Base-by-base conservation (phyloP, 1,140 invertebrate genomes). In the Saxidomus purpurata region DNA sequence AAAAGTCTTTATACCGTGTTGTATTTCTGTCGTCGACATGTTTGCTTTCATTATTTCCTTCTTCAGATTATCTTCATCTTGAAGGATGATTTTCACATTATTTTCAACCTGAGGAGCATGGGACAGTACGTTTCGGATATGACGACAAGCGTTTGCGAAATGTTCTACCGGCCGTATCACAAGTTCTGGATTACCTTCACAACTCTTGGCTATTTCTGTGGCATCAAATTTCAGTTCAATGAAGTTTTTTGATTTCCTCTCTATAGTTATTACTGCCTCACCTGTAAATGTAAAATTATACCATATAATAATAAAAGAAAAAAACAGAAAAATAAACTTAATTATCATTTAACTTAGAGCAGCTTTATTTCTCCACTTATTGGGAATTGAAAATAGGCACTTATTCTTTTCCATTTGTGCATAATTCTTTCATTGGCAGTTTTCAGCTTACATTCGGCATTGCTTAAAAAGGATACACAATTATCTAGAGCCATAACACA, bases 21-120 rank as follows among this genome's bases (percentile, higher is more conserved):
- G 69, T 40, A 76, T 77, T 19, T 82, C 81, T 13, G 40, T 80
- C 15, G 31, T 40, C 6, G 79, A 25, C 34, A 89, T 34, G 31
- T 89, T 52, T 22, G 69, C 31, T 63, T 89, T 89, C 69, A 84
- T 76, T 52, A 89, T 83, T 8, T 89, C 87, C n/a, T 84, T 89
- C 55, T 80, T 61, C 34, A 83, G 31, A 11, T 22, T 61, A 11
- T 89, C 81, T 15, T 89, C 87, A 43, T 82, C 80, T 47, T 74
- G 49, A 11, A 89, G 52, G 2, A 89, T 76, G 3, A 89, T 83
- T 47, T 61, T 76, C 15, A 83, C 69, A 36, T 77, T 89, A 15
- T 40, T 0, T 34, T 89, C 69, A 36, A 89, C 55, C 43, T 82
- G 79, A 31, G 87, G 87, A 1, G 87, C 87, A 40, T 89, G 87